A percentile compares a stretch with the other conserved stretches of the same genome.
phyloP scores from a whole-genome alignment of 1,140 invertebrate genomes.

The Drosophila obscura region DNA sequence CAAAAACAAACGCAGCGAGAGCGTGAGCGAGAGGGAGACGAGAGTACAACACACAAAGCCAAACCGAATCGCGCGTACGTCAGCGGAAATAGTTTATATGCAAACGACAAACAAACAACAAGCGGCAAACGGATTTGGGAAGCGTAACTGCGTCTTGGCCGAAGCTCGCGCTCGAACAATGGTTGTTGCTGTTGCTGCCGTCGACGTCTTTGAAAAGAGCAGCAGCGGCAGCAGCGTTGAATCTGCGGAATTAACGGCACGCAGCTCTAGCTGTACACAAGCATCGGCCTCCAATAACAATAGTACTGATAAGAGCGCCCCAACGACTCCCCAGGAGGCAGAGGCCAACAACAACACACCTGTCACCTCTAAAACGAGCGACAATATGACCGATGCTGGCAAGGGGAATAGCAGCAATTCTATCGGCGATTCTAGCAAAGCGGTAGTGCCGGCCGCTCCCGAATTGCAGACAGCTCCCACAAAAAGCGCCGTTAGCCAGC shows the following conservation, averaged over 20 bases:
- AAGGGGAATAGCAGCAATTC: slow-evolving; percentile 18
- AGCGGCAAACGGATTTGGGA: neutral
- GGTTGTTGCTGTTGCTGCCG: slow-evolving; percentile 64
- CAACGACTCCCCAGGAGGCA: slow-evolving; percentile 11
- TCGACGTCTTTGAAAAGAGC: slow-evolving; percentile 51
- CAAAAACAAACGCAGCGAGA: slow-evolving; percentile 4
- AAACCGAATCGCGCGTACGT: slow-evolving; percentile 50
- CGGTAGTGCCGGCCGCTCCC: neutral
- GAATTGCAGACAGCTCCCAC: slow-evolving; percentile 23
- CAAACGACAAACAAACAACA: slow-evolving; percentile 45
- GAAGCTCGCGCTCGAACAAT: slow-evolving; percentile 60
- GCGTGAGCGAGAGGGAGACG: neutral
- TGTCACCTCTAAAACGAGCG: slow-evolving; percentile 19
- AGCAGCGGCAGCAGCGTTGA: slow-evolving; percentile 33
- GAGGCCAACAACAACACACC: slow-evolving; percentile 14
- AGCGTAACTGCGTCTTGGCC: slow-evolving; percentile 19
- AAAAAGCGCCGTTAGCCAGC: slow-evolving; percentile 86
- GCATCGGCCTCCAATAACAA: slow-evolving; percentile 55
- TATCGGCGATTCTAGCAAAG: neutral
- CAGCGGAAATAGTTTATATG: slow-evolving; percentile 71
- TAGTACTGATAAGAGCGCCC: slow-evolving; percentile 42
- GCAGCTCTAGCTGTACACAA: slow-evolving; percentile 38
- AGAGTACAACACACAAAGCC: slow-evolving; percentile 5
- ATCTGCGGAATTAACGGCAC: slow-evolving; percentile 23
- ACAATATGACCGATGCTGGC: slow-evolving; percentile 63